Conservation (phyloP, 2,113 vertebrate genomes). For the Diglossa brunneiventris region DNA sequence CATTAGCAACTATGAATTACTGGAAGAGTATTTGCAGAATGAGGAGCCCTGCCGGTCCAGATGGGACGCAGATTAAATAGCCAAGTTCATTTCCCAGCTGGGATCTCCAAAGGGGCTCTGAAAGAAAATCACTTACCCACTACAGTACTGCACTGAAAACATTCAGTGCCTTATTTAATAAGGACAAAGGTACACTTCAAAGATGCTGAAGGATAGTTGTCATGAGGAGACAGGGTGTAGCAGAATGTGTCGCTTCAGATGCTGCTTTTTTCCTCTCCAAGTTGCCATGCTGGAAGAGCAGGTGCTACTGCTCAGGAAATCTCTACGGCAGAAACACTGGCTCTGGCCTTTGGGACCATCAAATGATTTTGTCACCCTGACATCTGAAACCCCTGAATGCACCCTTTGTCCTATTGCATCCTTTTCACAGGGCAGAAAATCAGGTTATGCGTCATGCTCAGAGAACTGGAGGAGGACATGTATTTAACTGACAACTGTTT, state of each 20-base stretch:
- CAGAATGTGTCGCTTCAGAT: background rate
- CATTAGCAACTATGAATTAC: background rate
- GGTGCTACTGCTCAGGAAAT: background rate
- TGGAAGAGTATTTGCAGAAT: background rate
- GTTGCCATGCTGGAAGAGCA: background rate
- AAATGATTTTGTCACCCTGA: conserved; percentile 64
- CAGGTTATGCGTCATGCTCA: background rate
- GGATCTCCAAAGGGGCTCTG: background rate
- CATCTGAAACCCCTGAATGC: conserved; percentile 37
- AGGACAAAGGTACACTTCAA: background rate
- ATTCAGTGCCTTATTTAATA: background rate
- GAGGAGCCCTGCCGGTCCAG: background rate
- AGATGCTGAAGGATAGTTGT: background rate
- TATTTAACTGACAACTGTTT: background rate
- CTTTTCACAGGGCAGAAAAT: conserved; percentile 59
- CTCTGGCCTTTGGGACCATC: conserved; percentile 50
- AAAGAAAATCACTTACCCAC: background rate
- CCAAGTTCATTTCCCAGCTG: background rate
- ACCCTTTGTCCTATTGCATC: conserved; percentile 25
- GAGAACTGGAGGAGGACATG: background rate
- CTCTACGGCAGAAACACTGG: background rate
- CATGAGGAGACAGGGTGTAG: background rate
- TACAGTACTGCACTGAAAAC: background rate
- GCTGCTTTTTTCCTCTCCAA: conserved; percentile 27
- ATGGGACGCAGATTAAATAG: background rate